Percentiles rank a stretch among this genome's conserved stretches.
These are phyloP conservation scores for Grapholita molesta DNA, from an alignment of 1,140 invertebrate genomes.

Conservation along the genomic window DNA sequence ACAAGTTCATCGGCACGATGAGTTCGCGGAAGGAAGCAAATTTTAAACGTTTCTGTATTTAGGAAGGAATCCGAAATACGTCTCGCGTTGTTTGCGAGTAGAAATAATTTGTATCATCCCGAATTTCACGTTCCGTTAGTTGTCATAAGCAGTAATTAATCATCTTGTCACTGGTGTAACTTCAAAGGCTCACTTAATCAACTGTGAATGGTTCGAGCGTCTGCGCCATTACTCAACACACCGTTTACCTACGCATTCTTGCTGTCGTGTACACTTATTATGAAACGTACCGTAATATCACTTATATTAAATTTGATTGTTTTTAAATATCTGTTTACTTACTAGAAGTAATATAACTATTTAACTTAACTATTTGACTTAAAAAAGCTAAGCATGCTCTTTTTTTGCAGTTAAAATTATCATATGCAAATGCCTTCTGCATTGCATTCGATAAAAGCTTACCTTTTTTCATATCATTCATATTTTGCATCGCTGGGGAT, in stretches of 20 bases:
- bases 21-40: slow-evolving; percentile 10
- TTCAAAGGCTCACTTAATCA: slow-evolving; percentile 61
- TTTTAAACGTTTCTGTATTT: slow-evolving; percentile 13
- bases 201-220: slow-evolving; percentile 57
- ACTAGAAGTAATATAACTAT: no score
- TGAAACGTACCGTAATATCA: no score
- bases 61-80: neutral
- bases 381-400: no score
- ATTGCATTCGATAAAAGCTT: no score
- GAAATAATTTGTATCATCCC: slow-evolving; percentile 19
- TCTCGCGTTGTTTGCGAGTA: slow-evolving; percentile 7
- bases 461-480: no score
- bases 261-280: slow-evolving; percentile 42
- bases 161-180: slow-evolving; percentile 46
- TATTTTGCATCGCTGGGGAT: no score
- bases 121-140: slow-evolving; percentile 35
- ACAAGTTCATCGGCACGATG: slow-evolving; percentile 12
- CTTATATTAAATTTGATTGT: no score
- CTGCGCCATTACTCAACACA: slow-evolving; percentile 48
- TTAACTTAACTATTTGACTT: no score
- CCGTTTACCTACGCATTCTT: slow-evolving; percentile 54
- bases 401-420: no score
- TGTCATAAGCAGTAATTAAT: slow-evolving; percentile 63
- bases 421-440: no score
- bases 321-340: neutral